Evolutionary conservation across 2,888 invertebrate genomes (phyloP), one percentile per base, ranked within the genome.

Genomic region (Amblyjoppa fuscipennis): DNA sequence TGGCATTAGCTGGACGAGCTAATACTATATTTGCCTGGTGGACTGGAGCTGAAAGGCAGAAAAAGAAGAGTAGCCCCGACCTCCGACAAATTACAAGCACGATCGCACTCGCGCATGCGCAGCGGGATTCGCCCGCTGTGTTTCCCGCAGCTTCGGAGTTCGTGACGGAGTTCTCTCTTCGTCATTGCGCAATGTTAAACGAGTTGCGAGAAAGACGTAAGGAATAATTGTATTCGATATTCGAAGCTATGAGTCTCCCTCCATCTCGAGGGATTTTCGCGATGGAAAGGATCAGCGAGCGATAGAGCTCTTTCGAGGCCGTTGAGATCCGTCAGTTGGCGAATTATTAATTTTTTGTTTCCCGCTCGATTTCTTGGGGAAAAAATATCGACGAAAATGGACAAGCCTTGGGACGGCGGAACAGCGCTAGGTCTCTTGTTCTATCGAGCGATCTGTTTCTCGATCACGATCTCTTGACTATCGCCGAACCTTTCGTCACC

Each of bases 21-120:
- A 80, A 80, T 41, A 56, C 45, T 80, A 25, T 75, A 83, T 83
- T 83, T 80, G 70, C 75, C 76, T 56, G 49, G 53, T 45, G 53
- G 79, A 81, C 38, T 53, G 38, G 31, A 66, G 59, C 74, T 81
- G 69, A 16, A 69, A 61, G 73, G 69, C 38, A 82, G 53, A 64
- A 79, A 81, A 84, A 85, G 86, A 87, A 83, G 88, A 88, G 79
- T 85, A 81, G 76, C 69, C 76, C 81, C 83, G 83, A 83, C 87
- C 81, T 78, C 87, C 88, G 87, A 88, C 88, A 88, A 88, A 88
- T 88, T 88, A 88, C 87, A 86, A 78, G 84, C 85, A 87, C 87
- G 84, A 88, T 88, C 83, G 68, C 41, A 61, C 79, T 76, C 77
- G 77, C 56, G 78, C 70, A 31, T 56, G 71, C 81, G 81, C 86